These are phyloP conservation scores for Drosophila fuyamai DNA, from an alignment of 1,140 invertebrate species.

Conservation along the genomic window DNA sequence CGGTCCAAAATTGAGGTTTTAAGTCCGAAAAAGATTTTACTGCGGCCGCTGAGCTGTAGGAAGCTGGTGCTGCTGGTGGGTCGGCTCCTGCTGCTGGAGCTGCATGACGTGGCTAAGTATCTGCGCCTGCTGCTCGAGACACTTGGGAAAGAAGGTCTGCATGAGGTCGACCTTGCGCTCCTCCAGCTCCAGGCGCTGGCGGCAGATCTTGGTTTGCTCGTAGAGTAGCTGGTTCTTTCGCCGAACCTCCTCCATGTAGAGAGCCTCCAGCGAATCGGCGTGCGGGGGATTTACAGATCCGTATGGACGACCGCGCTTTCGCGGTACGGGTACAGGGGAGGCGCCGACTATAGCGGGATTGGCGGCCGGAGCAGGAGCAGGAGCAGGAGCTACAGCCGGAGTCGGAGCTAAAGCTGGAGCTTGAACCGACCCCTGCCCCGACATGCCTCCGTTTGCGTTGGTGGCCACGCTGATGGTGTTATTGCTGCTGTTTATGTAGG, in stretches of 20 bases:
- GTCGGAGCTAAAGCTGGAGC: constrained; percentile 23
- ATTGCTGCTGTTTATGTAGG: constrained; percentile 69
- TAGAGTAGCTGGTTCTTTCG: constrained; percentile 73
- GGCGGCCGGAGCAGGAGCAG: constrained; percentile 16
- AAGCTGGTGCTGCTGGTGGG: constrained; percentile 7
- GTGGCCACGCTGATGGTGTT: constrained; percentile 72
- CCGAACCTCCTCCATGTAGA: constrained; percentile 73
- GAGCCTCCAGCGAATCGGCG: constrained; percentile 58
- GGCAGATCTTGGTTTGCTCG: constrained; percentile 71
- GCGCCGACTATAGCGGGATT: neutral
- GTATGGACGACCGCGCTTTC: constrained; percentile 65
- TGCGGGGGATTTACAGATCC: constrained; percentile 55
- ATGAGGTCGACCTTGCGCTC: constrained; percentile 72
- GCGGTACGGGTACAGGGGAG: constrained; percentile 43
- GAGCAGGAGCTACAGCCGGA: neutral
- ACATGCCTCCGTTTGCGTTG: constrained; percentile 43
- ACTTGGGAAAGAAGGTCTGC: constrained; percentile 76
- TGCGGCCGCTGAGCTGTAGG: constrained; percentile 23
- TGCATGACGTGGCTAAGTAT: constrained; percentile 57
- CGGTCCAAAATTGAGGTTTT: constrained; percentile 5
- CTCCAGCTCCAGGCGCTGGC: constrained; percentile 68
- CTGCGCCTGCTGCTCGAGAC: constrained; percentile 69
- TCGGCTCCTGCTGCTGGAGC: constrained; percentile 20
- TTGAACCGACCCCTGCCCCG: constrained; percentile 10
- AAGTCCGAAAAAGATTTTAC: constrained; percentile 26